phyloP scores from a whole-genome alignment of 2,797 vertebrate genomes.

The Leuciscus waleckii region DNA sequence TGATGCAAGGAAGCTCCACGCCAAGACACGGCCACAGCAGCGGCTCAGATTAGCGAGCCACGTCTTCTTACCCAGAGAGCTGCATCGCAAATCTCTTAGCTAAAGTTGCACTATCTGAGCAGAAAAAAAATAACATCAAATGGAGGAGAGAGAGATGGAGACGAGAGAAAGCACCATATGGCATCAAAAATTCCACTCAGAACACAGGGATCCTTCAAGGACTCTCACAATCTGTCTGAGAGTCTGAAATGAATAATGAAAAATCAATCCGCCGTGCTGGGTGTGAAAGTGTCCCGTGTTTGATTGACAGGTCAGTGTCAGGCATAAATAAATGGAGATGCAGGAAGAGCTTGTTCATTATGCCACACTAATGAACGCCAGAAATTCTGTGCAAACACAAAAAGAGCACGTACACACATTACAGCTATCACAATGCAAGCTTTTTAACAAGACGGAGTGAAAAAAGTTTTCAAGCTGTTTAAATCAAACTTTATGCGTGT shows the following conservation, averaged over 20 bases:
- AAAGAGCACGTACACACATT: not conserved
- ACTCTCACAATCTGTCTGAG: conserved; percentile 55
- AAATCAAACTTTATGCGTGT: conserved; percentile 4
- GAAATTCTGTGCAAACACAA: conserved; percentile 22
- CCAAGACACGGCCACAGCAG: not conserved
- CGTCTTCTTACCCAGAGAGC: conserved; percentile 28
- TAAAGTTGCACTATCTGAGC: conserved; percentile 36
- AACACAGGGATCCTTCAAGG: conserved; percentile 54
- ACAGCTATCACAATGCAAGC: not conserved
- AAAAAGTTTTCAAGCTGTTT: conserved; percentile 19
- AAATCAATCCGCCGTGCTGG: conserved; percentile 50
- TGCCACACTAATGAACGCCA: conserved; percentile 40
- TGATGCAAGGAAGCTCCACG: conserved; percentile 10
- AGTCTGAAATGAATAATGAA: conserved; percentile 57
- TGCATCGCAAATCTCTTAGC: conserved; percentile 28
- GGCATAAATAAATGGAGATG: conserved; percentile 45
- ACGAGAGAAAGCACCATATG: conserved; percentile 53
- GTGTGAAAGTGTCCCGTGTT: conserved; percentile 27
- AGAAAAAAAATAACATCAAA: conserved; percentile 43
- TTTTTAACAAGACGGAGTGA: conserved; percentile 12
- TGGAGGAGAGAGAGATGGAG: conserved; percentile 39
- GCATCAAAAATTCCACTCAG: conserved; percentile 61
- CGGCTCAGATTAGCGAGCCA: conserved; percentile 36
- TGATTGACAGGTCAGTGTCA: conserved; percentile 49
- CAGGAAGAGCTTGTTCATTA: conserved; percentile 27